Evolutionary conservation across 2,888 invertebrate species (phyloP).

Genomic region (Pollenia angustigena): DNA sequence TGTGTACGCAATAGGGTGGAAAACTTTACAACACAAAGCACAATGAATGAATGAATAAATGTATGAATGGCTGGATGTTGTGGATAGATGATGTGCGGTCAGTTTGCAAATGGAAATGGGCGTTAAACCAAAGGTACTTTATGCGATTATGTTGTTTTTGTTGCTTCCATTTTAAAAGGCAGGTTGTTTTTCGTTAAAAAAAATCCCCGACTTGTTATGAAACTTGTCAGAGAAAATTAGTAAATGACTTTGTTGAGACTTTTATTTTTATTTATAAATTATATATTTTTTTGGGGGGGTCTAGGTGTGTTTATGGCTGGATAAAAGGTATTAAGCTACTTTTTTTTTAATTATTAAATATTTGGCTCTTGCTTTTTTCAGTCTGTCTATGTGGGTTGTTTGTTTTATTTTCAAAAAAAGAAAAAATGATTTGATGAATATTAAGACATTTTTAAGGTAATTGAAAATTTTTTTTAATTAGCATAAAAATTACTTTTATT

Average conservation of each 20-base stretch:
- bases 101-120: slow-evolving; percentile 70
- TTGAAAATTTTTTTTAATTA: slow-evolving; percentile 70
- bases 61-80: slow-evolving; percentile 47
- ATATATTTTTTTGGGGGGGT: slow-evolving; percentile 72
- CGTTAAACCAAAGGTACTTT: slow-evolving; percentile 70
- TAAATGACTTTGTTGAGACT: slow-evolving; percentile 77
- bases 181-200: slow-evolving; percentile 55
- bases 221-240: slow-evolving; percentile 77
- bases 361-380: slow-evolving; percentile 28
- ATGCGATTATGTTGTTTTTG: slow-evolving; percentile 28
- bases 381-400: slow-evolving; percentile 56
- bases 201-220: slow-evolving; percentile 66
- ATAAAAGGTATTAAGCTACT: slow-evolving; percentile 81
- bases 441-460: slow-evolving; percentile 71
- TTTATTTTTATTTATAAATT: slow-evolving; percentile 77
- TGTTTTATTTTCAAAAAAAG: slow-evolving; percentile 55
- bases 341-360: slow-evolving; percentile 42
- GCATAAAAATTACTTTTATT: slow-evolving; percentile 67
- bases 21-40: slow-evolving; percentile 75
- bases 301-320: slow-evolving; percentile 76
- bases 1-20: slow-evolving; percentile 83
- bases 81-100: slow-evolving; percentile 67
- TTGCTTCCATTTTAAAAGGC: slow-evolving; percentile 31
- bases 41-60: slow-evolving; percentile 76
- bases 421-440: slow-evolving; percentile 66